Evolutionary conservation across 2,113 vertebrate genomes (phyloP), one percentile per base, ranked within the genome.

Genomic region (Rhinichthys klamathensis): DNA sequence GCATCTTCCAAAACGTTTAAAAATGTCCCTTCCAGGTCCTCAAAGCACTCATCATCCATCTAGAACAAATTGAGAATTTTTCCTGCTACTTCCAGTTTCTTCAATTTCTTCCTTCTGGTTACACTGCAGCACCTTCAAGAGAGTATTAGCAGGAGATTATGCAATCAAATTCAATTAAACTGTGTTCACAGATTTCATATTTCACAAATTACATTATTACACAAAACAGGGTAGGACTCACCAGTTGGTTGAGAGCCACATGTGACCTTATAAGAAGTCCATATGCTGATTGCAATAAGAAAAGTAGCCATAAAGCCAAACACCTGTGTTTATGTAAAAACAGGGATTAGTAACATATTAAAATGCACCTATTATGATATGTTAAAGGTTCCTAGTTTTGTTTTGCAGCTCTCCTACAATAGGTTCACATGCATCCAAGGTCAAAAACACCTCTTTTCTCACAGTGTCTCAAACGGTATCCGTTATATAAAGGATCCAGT

Each of bases 271-370:
- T 97, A 98, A 15, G 96, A 96, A 12, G 96, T 95, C 96, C 96
- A 97, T 86, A 99, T 86, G 76, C 95, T 97, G 10, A 96, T 89
- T 38, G 94, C 90, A 90, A 97, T 96, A 72, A 99, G 95, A 93
- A 97, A 93, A 0, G 96, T 95, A 0, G 97, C 95, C 27, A 98
- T 88, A 91, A 98, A 98, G 0, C 97, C 97, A 41, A 99, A 98
- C 82, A 95, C 91, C 98, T 99, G 93, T 61, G 80, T 85, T 88
- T 65, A 30, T 41, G 3, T 51, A 84, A 85, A 58, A 88, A 87
- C 80, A 30, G 13, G n/a, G 10, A 41, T 69, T 32, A 65, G 79
- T 51, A 54, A 23, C 16, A 35, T 15, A 38, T 23, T 41, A 21
- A 21, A 56, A 21, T 8, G 18, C 51, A 8, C 54, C 2, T 56